Base-by-base conservation (phyloP, 2,888 invertebrate species). In the Cosmopolites sordidus region DNA sequence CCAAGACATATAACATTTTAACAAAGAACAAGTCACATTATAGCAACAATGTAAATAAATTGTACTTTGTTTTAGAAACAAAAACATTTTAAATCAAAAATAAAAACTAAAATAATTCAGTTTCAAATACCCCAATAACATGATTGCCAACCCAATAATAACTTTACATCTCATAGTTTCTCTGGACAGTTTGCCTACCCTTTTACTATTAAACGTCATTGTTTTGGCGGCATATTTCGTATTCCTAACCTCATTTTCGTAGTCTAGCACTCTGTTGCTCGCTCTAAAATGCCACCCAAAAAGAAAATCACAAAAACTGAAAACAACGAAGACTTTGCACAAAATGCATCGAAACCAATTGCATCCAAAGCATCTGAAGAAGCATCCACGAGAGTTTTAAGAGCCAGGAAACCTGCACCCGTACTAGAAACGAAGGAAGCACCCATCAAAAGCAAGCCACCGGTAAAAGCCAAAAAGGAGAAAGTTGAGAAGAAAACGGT, bases 281-380 rank as follows among this genome's bases (percentile, higher is more conserved):
- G n/a, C 5, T 5, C 11, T 11, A 58, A 58, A 56, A 60, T 61
- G 62, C 55, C 62, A 37, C 50, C 55, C 45, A 60, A 53, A 48
- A 58, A 57, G 38, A 60, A 57, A 29, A 29, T 46, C 5, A 8
- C 43, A 17, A 40, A 40, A 16, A 48, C 46, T 41, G 49, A 44
- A 44, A 56, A 53, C 29, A 40, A 56, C 6, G 37, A 18, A 8
- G 29, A 47, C 40, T 14, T 16, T 17, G 29, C 15, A 14, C 39
- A 56, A 16, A 47, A 8, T 11, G 14, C 30, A 14, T 2, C 11
- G 1, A 38, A 42, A 27, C 9, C 42, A 16, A 48, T 42, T 8
- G 5, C 30, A 16, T 27, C 48, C 33, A 40, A 49, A 11, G 18
- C 6, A 16, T 15, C 9, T 38, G 16, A 40, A 27, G 16, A 47